These are phyloP conservation scores for Anthonomus grandis DNA, from an alignment of 1,140 invertebrate genomes.

Conservation along the genomic window DNA sequence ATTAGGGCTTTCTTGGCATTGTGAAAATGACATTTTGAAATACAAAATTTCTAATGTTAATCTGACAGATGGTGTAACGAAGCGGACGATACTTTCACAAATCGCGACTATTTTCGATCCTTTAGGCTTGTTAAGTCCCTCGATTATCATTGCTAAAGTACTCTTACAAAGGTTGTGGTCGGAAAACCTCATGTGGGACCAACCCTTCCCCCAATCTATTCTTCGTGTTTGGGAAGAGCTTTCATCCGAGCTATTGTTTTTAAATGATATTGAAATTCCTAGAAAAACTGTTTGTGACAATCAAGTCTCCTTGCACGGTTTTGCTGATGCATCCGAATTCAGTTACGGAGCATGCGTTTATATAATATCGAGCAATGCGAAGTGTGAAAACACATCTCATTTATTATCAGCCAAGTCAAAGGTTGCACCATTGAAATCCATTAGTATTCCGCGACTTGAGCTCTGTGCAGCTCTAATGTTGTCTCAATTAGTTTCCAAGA, in stretches of 20 bases:
- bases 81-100: constrained; percentile 26
- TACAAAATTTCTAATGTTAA: constrained; percentile 10
- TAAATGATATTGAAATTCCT: neutral
- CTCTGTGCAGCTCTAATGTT: constrained; percentile 32
- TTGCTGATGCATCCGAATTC: neutral
- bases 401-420: constrained; percentile 31
- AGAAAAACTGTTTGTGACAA: neutral
- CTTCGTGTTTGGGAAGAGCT: constrained; percentile 7
- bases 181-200: constrained; percentile 41
- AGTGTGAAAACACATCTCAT: neutral
- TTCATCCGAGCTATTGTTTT: neutral
- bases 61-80: neutral
- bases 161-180: constrained; percentile 44
- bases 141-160: constrained; percentile 39
- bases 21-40: constrained; percentile 3
- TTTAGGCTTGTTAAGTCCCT: constrained; percentile 34
- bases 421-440: constrained; percentile 35
- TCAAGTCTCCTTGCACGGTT: neutral
- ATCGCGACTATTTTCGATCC: constrained; percentile 33
- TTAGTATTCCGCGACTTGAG: constrained; percentile 36
- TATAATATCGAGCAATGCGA: neutral
- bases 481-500: constrained; percentile 16
- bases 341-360: neutral
- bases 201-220: constrained; percentile 31
- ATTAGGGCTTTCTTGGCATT: constrained; percentile 14